A percentile compares a stretch with the other conserved stretches of the same genome.
Evolutionary conservation across 1,140 invertebrate species (phyloP).

Genomic region (Rhopalosiphum padi): DNA sequence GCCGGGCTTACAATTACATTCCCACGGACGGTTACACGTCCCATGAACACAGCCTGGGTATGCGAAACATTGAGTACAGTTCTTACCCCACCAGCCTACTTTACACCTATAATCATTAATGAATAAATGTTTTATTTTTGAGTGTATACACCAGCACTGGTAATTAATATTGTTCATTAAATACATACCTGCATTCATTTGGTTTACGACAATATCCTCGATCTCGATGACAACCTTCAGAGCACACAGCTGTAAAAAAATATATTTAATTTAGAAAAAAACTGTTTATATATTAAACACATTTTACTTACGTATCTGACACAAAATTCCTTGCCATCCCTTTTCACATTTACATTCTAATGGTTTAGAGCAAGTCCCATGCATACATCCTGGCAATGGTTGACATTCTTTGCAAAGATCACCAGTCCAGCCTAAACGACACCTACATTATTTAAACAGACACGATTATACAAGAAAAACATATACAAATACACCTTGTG

Average conservation of each 20-base stretch:
- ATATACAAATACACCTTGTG: background rate
- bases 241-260: constrained; percentile 75
- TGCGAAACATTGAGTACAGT: constrained; percentile 81
- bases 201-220: constrained; percentile 85
- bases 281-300: background rate
- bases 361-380: constrained; percentile 81
- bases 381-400: constrained; percentile 78
- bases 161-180: background rate
- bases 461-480: background rate
- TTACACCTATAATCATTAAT: constrained; percentile 72
- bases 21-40: constrained; percentile 84
- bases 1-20: constrained; percentile 82
- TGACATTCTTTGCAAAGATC: constrained; percentile 81
- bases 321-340: constrained; percentile 87
- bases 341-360: constrained; percentile 84
- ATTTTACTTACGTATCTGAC: constrained; percentile 78
- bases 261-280: background rate
- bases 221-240: constrained; percentile 79
- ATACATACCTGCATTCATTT: constrained; percentile 70
- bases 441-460: constrained; percentile 65
- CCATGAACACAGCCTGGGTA: constrained; percentile 89
- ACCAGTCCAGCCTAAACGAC: constrained; percentile 83
- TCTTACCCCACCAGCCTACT: constrained; percentile 83
- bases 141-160: background rate
- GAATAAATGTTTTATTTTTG: background rate